Base-by-base conservation (phyloP, 2,113 vertebrate genomes). In the Sinosuthora webbiana region DNA sequence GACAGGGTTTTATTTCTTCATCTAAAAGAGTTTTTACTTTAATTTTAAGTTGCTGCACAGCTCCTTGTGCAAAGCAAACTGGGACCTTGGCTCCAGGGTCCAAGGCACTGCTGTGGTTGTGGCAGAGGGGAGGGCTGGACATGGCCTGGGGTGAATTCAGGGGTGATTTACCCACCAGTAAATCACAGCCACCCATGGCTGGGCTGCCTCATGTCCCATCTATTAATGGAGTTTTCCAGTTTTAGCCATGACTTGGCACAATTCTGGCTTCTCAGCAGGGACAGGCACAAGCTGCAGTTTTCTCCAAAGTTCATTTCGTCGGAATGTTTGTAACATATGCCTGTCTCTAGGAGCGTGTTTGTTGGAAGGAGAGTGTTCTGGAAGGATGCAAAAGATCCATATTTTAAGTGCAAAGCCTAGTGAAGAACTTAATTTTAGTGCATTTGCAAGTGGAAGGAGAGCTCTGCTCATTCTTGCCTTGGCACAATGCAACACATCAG, bases 291-390 rank as follows among this genome's bases (percentile, higher is more conserved):
- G 53, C 79, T 84, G 68, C 83, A 73, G n/a, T 39, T 71, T 52
- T 59, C 90, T 90, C 79, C 83, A 31, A 83, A 74, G 79, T 93
- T 89, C 90, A 30, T 89, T 86, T 86, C 35, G 9, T 88, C 0
- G 0, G 56, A 73, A 68, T 64, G 77, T 88, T 96, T 89, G 68
- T 83, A 78, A 71, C 90, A 93, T 90, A 91, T 78, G 73, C 83
- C 64, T 71, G 56, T 89, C 90, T 95, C 76, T 16, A 60, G 80
- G 71, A 96, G 30, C 10, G 41, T 57, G 52, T 88, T 88, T 90
- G 76, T 89, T 93, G 90, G 75, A 90, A 82, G 78, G 79, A 77
- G 68, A 13, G 52, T 80, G 71, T 94, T 87, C 93, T 94, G 91
- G 90, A 94, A 88, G 71, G 56, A 81, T 90, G 86, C 15, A 6